Evolutionary conservation across 2,113 vertebrate species (phyloP).

Genomic region (Laticauda laticaudata): DNA sequence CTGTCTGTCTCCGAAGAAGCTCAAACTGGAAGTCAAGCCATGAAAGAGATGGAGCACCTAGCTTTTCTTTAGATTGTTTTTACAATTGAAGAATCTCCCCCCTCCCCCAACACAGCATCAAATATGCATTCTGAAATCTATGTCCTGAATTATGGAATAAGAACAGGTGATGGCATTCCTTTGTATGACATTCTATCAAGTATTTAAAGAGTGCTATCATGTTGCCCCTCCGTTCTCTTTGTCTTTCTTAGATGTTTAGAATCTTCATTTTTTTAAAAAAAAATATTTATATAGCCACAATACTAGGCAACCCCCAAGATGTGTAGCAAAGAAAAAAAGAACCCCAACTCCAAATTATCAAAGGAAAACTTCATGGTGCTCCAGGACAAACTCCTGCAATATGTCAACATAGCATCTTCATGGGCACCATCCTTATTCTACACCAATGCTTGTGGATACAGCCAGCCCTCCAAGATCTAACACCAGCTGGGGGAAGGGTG

Average conservation of each 20-base stretch:
- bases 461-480: neutral
- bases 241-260: neutral
- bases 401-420: neutral
- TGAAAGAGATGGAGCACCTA: neutral
- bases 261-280: neutral
- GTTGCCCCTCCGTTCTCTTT: neutral
- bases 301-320: neutral
- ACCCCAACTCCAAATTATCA: neutral
- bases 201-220: neutral
- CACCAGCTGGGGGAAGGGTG: neutral
- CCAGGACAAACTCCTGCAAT: neutral
- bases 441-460: neutral
- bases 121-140: neutral
- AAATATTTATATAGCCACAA: neutral
- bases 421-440: neutral
- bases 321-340: neutral
- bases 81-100: neutral
- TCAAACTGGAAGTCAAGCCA: neutral
- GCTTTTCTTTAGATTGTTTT: neutral
- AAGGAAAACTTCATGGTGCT: neutral
- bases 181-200: neutral
- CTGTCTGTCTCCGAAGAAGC: too few relatives aligned
- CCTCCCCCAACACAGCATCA: neutral
- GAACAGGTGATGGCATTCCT: neutral
- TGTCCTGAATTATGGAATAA: neutral